Evolutionary conservation across 2,888 invertebrate genomes (phyloP), one percentile per base, ranked within the genome.

Genomic region (Miltochrista miniata): DNA sequence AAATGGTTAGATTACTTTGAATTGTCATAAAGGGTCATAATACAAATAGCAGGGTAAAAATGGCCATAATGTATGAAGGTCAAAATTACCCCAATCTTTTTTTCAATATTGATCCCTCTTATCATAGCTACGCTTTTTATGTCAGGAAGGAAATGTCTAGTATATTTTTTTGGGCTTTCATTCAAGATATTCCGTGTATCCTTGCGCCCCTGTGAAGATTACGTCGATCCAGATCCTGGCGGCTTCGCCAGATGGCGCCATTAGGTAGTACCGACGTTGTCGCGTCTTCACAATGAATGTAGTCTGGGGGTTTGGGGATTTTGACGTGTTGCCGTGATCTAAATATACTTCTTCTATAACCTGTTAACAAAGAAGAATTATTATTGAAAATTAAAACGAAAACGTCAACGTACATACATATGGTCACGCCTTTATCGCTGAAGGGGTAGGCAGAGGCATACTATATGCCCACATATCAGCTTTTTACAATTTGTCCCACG

Each of bases 211-310:
- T 0, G 98, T 97, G 87, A 98, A 97, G 45, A 98, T 94, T 7
- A 97, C 97, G 88, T 99, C 99, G 48, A 99, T 97, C 99, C 99
- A 99, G 70, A 99, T 97, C 61, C 98, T 92, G 91, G 98, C 98
- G 0, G 98, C 96, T 79, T 98, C 98, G 7, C 98, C 96, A 1
- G 97, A 96, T 0, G 98, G 97, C 8, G 98, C 98, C 94, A 98
- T 97, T 36, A 99, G 92, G 83, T 96, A 96, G 85, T 97, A 98
- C 45, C 96, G 94, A 48, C 98, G 93, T 67, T 97, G 97, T 61
- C 96, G 94, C 0, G 98, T 98, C 89, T 98, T 98, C 52, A 99
- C 96, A 72, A 98, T 97, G 83, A 99, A 98, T 2, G 98, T 98
- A 56, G 98, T 94, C 54, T 96, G 96, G 0, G 98, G 97, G 69